Evolutionary conservation across 2,797 vertebrate genomes (phyloP).

Genomic region (Poecilia picta): DNA sequence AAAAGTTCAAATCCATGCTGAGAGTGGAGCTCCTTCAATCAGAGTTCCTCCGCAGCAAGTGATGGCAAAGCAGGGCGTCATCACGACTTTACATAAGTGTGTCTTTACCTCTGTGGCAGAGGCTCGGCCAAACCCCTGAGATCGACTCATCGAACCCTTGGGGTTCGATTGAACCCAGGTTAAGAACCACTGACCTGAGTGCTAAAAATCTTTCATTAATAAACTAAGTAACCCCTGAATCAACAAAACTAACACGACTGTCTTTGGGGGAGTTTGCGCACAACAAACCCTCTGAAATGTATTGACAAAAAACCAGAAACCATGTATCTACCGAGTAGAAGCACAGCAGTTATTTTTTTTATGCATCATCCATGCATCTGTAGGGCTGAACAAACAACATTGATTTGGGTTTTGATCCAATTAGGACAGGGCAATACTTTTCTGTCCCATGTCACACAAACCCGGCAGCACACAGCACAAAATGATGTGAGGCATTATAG

Average conservation of each 20-base stretch:
- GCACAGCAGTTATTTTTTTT: background rate
- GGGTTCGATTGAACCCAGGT: too few species aligned
- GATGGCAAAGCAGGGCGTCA: too few species aligned
- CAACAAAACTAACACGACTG: background rate
- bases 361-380: background rate
- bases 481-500: background rate
- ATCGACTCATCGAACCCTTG: too few species aligned
- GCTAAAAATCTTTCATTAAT: slow-evolving; percentile 49
- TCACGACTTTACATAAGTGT: too few species aligned
- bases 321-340: background rate
- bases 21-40: too few species aligned
- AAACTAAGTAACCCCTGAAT: background rate
- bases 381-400: background rate
- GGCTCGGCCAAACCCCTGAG: too few species aligned
- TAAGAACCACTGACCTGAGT: too few species aligned
- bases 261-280: background rate
- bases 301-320: background rate
- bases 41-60: too few species aligned
- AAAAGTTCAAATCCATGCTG: too few species aligned
- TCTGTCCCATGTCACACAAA: background rate
- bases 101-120: too few species aligned
- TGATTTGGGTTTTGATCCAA: slow-evolving; percentile 12
- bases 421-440: background rate
- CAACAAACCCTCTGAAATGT: background rate
- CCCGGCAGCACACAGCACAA: background rate